Conservation (phyloP, 64 coral and sea anemone genomes). For the Porites australiensis region DNA sequence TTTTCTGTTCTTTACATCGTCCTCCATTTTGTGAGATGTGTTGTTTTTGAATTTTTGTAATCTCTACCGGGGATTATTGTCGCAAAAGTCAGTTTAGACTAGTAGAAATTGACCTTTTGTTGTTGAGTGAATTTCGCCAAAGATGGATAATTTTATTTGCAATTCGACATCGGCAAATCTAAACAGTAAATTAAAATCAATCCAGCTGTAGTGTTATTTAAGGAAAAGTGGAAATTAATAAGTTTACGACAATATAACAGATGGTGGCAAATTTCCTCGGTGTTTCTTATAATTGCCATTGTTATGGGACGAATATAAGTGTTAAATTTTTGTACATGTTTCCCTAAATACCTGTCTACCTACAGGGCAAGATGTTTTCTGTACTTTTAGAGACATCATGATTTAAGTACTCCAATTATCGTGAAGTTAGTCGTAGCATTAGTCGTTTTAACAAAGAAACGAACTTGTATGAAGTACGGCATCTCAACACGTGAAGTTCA, state of each 20-base stretch:
- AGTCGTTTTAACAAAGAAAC: no score
- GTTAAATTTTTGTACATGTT: neutral
- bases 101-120: neutral
- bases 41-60: neutral
- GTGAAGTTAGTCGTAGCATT: neutral
- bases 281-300: slow-evolving; percentile 1
- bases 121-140: slow-evolving; percentile 22
- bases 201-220: slow-evolving; percentile 38
- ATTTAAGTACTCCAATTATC: neutral
- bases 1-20: neutral
- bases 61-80: neutral
- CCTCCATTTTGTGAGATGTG: neutral
- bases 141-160: slow-evolving; percentile 48
- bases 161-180: slow-evolving; percentile 27
- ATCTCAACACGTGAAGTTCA: neutral
- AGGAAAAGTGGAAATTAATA: slow-evolving; percentile 52
- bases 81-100: neutral
- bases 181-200: slow-evolving; percentile 64
- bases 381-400: neutral
- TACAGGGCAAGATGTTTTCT: neutral
- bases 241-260: neutral
- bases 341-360: neutral
- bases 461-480: neutral
- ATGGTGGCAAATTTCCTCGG: neutral
- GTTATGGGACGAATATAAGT: neutral